Percentiles rank a stretch among this genome's conserved stretches.
Conservation (phyloP, 2,113 vertebrate genomes). For the Lampris incognitus region DNA sequence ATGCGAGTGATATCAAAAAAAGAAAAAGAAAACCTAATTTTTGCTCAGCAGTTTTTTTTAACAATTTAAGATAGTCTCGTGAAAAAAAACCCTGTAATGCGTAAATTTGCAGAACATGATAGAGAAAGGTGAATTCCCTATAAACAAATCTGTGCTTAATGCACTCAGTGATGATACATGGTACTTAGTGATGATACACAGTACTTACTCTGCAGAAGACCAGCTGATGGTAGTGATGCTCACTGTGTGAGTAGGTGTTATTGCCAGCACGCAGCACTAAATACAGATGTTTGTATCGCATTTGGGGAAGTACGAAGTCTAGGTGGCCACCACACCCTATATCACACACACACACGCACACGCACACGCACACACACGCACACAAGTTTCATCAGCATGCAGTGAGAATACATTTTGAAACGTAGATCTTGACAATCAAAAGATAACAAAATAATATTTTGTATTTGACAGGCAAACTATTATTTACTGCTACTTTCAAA, state of each 20-base stretch:
- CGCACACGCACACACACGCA: slow-evolving; percentile 17
- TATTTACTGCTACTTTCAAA: background rate
- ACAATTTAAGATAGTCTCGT: background rate
- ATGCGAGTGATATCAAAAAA: no score
- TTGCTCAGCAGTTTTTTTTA: background rate
- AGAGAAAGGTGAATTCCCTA: background rate
- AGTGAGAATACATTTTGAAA: background rate
- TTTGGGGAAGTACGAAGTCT: slow-evolving; percentile 67
- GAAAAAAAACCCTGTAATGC: background rate
- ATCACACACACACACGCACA: slow-evolving; percentile 29
- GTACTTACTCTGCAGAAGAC: slow-evolving; percentile 59
- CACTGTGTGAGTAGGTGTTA: slow-evolving; percentile 24
- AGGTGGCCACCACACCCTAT: slow-evolving; percentile 21
- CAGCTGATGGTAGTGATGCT: slow-evolving; percentile 38
- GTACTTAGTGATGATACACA: background rate
- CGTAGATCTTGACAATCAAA: background rate
- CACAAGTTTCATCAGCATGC: slow-evolving; percentile 33
- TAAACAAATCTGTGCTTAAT: background rate
- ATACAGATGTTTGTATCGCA: slow-evolving; percentile 37
- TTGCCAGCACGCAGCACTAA: slow-evolving; percentile 13
- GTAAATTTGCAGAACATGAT: background rate
- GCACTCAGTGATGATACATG: no score
- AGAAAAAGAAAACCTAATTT: no score
- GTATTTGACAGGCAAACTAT: background rate
- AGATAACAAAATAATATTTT: no score